These are phyloP conservation scores for Bombus confusus DNA, from an alignment of 1,140 invertebrate species.

Conservation along the genomic window DNA sequence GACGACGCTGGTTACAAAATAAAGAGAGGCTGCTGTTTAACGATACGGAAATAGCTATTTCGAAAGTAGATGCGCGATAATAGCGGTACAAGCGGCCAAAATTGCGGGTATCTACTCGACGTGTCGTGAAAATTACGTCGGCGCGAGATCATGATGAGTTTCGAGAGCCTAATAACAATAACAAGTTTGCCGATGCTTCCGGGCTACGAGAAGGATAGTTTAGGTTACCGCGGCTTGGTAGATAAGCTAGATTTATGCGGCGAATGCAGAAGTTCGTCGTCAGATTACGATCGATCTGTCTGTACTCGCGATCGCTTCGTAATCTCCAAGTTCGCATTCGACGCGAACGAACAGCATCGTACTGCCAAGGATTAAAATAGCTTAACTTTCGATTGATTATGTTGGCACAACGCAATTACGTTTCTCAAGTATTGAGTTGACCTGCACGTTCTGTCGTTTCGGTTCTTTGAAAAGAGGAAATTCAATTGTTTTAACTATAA, in stretches of 20 bases:
- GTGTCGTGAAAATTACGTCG: slow-evolving; percentile 53
- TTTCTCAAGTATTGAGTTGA: not conserved
- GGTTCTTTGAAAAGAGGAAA: not conserved
- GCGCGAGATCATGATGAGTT: slow-evolving; percentile 56
- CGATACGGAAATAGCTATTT: slow-evolving; percentile 42
- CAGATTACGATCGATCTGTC: slow-evolving; percentile 43
- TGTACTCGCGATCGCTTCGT: slow-evolving; percentile 8
- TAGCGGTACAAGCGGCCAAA: slow-evolving; percentile 30
- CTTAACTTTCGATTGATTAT: not conserved
- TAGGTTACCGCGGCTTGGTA: slow-evolving; percentile 14
- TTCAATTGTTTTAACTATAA: not conserved
- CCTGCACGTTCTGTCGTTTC: no score
- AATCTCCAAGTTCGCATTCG: slow-evolving; percentile 2
- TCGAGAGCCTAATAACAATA: slow-evolving; percentile 61
- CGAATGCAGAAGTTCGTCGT: slow-evolving; percentile 54
- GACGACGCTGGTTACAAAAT: slow-evolving; percentile 12
- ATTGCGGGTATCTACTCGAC: slow-evolving; percentile 44
- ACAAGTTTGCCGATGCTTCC: slow-evolving; percentile 53
- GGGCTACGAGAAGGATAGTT: slow-evolving; percentile 55
- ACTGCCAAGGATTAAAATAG: not conserved
- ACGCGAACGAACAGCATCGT: not conserved
- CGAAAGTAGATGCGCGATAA: slow-evolving; percentile 48
- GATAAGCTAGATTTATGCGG: slow-evolving; percentile 57
- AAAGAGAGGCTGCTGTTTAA: slow-evolving; percentile 23
- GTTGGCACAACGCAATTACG: not conserved